Base-by-base conservation (phyloP, 37 sponge, comb jelly and placozoan species). In the Theonella swinhoei region DNA sequence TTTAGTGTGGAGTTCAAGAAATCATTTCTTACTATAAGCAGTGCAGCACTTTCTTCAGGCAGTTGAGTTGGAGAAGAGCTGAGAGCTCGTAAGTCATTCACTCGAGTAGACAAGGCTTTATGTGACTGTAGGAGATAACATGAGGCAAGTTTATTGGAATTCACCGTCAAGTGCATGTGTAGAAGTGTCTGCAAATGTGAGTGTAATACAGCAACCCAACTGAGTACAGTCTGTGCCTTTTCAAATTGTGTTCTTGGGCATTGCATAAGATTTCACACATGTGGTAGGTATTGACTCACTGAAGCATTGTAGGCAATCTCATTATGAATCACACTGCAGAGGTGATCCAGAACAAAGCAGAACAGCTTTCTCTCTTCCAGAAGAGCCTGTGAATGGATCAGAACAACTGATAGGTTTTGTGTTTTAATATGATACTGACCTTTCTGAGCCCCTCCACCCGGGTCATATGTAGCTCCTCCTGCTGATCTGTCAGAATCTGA, bases 321-420 rank as follows among this genome's bases (percentile, higher is more conserved):
- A 31, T 83, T 77, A 28, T 84, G 84, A 20, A 77, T 32, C 0
- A 79, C 75, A 58, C 41, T n/a, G 40, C 85, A 85, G 37, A 85
- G 60, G 37, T 87, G 92, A 9, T 92, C 88, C 39, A 92, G 29
- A 3, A 80, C 39, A 67, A 92, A 92, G 39, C 88, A 88, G 81
- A 88, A 92, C 35, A 92, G 43, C 81, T 84, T 92, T 38, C 85
- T 74, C 72, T 92, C 88, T 38, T 92, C 92, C 29, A 84, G 39
- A 26, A 92, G 88, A 14, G 92, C 88, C 92, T 92, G 73, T 38
- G 40, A 32, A 47, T 47, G 7, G 14, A 14, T 14, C 14, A 47
- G 54, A 47, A 14, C 14, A 17, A 14, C 7, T 47, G 54, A 17
- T 47, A 7, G 14, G 54, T 7, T 47, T 47, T 47, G 54, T 47